Evolutionary conservation across 2,113 vertebrate genomes (phyloP), one percentile per base, ranked within the genome.

Genomic region (Speoplatyrhinus poulsoni): DNA sequence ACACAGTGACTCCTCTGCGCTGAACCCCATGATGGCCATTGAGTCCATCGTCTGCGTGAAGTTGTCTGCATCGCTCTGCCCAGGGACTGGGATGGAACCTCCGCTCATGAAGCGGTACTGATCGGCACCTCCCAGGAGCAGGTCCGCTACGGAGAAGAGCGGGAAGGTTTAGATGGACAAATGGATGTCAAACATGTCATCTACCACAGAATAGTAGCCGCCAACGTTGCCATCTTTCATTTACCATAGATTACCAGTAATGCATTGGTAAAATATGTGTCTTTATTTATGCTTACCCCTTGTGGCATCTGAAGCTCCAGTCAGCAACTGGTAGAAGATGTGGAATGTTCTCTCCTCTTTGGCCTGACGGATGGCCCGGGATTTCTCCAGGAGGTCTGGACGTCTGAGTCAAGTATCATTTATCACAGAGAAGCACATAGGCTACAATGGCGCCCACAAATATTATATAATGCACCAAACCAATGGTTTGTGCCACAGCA

Each of bases 21-120:
- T 93, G 88, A 97, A 94, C 10, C 95, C 95, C 93, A 97, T 95
- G 72, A 97, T 95, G 32, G 79, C 85, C 93, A 97, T 93, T 5
- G 96, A 95, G 85, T 96, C 96, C 93, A 97, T 92, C 0, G 96
- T 97, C 89, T 97, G 95, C 4, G 93, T 94, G 84, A 97, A 95
- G 82, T 95, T 95, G 65, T 97, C 96, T 0, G 93, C 87, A 48
- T 96, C 96, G 53, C 95, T 95, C 83, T 96, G 93, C 0, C 95
- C 94, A 0, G 94, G 85, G 69, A 94, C 86, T 1, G 92, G 88
- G 0, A 95, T 79, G 0, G 92, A 91, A 6, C 96, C 96, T 0
- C 94, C 92, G 55, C 92, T 95, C 69, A 97, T 90, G 76, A 96
- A 96, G 70, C 94, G 94, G 73, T 96, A 97, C 53, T 93, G 74